Evolutionary conservation across 2,888 invertebrate genomes (phyloP).

Genomic region (Anarsia innoxiella): DNA sequence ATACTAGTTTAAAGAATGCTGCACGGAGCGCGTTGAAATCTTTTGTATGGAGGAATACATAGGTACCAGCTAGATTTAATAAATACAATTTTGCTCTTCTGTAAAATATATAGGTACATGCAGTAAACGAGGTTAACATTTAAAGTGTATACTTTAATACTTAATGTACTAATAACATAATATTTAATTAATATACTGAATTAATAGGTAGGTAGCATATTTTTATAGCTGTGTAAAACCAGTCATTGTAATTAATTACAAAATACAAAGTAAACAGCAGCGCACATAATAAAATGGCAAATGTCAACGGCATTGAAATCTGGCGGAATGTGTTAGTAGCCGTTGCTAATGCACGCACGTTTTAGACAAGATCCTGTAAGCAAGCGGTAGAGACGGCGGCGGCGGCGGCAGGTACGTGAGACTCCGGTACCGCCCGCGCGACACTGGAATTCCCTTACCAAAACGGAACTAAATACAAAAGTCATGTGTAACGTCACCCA

Average conservation of each 20-base stretch:
- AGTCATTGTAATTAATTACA: not conserved
- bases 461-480: conserved; percentile 45
- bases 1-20: no score
- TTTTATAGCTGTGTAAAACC: not conserved
- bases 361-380: conserved; percentile 19
- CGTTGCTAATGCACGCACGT: not conserved
- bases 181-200: no score
- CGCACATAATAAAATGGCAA: conserved; percentile 5
- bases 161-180: no score
- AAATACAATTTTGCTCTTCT: no score
- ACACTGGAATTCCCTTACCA: conserved; percentile 39
- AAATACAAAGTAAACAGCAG: no score
- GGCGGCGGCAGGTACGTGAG: no score
- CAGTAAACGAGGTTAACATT: no score
- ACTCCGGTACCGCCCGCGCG: no score
- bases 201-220: conserved; percentile 5
- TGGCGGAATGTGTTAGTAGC: conserved; percentile 8
- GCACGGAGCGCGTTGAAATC: conserved; percentile 5
- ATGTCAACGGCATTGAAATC: conserved; percentile 12
- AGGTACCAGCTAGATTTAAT: no score
- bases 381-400: conserved; percentile 10
- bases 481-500: conserved; percentile 32
- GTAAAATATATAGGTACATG: no score
- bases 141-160: no score
- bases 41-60: conserved; percentile 3